Evolutionary conservation across 2,888 invertebrate genomes (phyloP).

Genomic region (Parnassius apollo): DNA sequence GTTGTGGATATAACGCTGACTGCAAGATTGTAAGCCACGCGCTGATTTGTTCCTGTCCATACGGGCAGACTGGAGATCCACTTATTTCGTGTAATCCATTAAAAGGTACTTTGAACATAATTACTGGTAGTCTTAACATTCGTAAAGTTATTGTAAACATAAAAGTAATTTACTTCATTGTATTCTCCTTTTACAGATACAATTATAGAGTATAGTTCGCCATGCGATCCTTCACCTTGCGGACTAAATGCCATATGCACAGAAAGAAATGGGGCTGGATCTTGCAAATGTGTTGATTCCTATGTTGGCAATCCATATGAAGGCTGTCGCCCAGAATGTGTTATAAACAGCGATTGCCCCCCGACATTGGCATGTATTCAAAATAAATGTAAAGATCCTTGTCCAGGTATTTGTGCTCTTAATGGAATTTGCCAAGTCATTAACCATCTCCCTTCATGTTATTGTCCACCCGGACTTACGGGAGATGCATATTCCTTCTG

Average conservation of each 20-base stretch:
- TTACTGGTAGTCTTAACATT: too few species aligned
- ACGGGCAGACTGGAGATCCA: slow-evolving; percentile 85
- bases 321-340: slow-evolving; percentile 91
- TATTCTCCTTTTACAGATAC: slow-evolving; percentile 50
- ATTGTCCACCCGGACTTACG: slow-evolving; percentile 84
- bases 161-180: neutral
- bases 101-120: slow-evolving; percentile 51
- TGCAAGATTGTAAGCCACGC: slow-evolving; percentile 88
- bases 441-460: slow-evolving; percentile 88
- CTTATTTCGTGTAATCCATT: slow-evolving; percentile 69
- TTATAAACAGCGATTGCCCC: slow-evolving; percentile 89
- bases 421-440: slow-evolving; percentile 88
- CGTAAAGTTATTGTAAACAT: too few species aligned
- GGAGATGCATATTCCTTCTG: slow-evolving; percentile 87
- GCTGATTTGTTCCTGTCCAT: slow-evolving; percentile 83
- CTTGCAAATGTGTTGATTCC: slow-evolving; percentile 85
- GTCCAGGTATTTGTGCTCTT: slow-evolving; percentile 87
- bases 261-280: slow-evolving; percentile 83
- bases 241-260: slow-evolving; percentile 84
- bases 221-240: slow-evolving; percentile 86
- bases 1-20: slow-evolving; percentile 85
- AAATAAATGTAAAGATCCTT: slow-evolving; percentile 89
- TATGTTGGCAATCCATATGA: slow-evolving; percentile 75
- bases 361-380: slow-evolving; percentile 87
- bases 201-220: slow-evolving; percentile 69